phyloP scores from a whole-genome alignment of 2,888 invertebrate species.

The Cistogaster globosa region DNA sequence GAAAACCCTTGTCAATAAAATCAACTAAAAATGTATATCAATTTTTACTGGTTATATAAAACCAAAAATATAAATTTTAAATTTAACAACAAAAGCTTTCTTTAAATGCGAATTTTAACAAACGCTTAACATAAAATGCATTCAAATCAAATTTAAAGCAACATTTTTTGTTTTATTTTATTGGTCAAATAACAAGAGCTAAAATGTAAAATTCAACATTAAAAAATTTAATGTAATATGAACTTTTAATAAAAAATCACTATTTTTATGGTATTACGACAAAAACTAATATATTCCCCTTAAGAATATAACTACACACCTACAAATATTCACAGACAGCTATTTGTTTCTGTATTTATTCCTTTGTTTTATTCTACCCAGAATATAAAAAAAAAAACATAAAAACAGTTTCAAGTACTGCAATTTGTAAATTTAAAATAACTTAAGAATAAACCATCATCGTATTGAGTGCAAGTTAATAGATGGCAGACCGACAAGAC shows the following conservation, averaged over 20 bases:
- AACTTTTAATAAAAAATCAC: too few species aligned
- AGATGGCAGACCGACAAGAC: background rate
- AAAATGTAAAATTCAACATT: too few species aligned
- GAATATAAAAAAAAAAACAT: background rate
- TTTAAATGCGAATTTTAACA: conserved; percentile 40
- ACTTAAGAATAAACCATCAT: conserved; percentile 45
- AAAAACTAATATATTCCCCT: too few species aligned
- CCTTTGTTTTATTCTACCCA: too few species aligned
- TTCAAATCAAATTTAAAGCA: conserved; percentile 34
- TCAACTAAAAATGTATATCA: too few species aligned
- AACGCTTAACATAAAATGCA: conserved; percentile 32
- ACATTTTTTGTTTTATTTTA: conserved; percentile 4
- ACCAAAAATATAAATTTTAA: conserved; percentile 11
- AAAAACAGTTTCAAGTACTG: conserved; percentile 52
- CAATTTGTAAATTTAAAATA: conserved; percentile 51
- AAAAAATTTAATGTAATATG: too few species aligned
- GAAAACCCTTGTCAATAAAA: too few species aligned
- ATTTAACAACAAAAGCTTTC: conserved; percentile 18
- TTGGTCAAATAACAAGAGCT: background rate
- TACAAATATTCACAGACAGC: too few species aligned
- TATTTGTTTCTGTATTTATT: too few species aligned
- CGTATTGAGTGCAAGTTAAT: conserved; percentile 4
- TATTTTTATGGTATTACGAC: too few species aligned
- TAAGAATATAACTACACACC: too few species aligned
- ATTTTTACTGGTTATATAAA: background rate